Evolutionary conservation across 1,140 invertebrate species (phyloP).

Genomic region (Hyles euphorbiae): DNA sequence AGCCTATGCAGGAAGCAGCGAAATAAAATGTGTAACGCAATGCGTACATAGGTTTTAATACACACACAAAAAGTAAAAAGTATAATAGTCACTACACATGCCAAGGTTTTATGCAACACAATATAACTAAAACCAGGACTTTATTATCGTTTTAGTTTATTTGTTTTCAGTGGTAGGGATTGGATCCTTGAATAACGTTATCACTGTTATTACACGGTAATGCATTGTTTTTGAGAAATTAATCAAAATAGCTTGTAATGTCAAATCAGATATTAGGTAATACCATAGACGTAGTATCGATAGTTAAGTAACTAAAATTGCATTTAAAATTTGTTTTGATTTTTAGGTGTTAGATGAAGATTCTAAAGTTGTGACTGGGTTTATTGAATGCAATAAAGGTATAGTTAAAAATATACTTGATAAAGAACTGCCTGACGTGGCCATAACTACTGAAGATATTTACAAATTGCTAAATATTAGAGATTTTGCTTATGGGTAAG

Average conservation of each 20-base stretch:
- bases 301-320: not conserved
- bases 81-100: too few relatives aligned
- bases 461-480: constrained; percentile 24
- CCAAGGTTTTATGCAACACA: too few relatives aligned
- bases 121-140: too few relatives aligned
- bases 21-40: too few relatives aligned
- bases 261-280: not conserved
- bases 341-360: constrained; percentile 1
- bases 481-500: constrained; percentile 26
- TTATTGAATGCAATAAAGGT: constrained; percentile 1
- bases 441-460: constrained; percentile 4
- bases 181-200: too few relatives aligned
- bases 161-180: too few relatives aligned
- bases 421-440: not conserved
- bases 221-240: too few relatives aligned
- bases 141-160: too few relatives aligned
- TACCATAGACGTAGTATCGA: not conserved
- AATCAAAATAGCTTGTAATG: not conserved
- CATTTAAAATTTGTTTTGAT: not conserved
- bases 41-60: too few relatives aligned
- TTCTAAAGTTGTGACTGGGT: constrained; percentile 19
- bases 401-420: constrained; percentile 2
- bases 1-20: too few relatives aligned
- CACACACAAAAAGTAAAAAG: too few relatives aligned
- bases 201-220: too few relatives aligned